These are phyloP conservation scores for Aramus guarauna DNA, from an alignment of 2,113 vertebrate genomes.

Conservation along the genomic window DNA sequence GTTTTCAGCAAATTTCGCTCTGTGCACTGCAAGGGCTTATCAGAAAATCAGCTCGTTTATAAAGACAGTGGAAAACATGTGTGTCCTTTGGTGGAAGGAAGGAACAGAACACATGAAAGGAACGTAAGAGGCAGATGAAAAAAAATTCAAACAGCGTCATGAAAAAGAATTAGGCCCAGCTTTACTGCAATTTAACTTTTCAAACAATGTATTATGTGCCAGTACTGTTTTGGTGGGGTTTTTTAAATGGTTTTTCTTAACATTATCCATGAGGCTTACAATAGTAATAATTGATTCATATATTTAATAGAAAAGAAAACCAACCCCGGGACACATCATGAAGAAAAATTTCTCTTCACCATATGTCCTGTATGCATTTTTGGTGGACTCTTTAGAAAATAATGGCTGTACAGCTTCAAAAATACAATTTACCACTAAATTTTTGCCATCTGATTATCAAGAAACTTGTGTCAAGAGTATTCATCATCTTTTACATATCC, in stretches of 20 bases:
- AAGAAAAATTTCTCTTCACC: not conserved
- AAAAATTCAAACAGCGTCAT: not conserved
- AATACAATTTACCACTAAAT: not conserved
- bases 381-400: not conserved
- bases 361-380: not conserved
- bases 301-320: not conserved
- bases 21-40: not conserved
- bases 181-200: not conserved
- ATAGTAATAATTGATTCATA: not conserved
- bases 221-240: not conserved
- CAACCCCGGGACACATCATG: not conserved
- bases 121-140: accelerated
- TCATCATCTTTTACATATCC: not conserved
- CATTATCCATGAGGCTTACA: not conserved
- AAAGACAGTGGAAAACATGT: not conserved
- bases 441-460: not conserved
- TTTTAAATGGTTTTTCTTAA: not conserved
- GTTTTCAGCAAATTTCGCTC: not conserved
- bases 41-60: not conserved
- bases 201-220: accelerated
- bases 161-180: not conserved
- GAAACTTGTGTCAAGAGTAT: not conserved
- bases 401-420: not conserved
- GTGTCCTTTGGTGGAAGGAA: not conserved
- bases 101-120: not conserved